Evolutionary conservation across 2,888 invertebrate genomes (phyloP).

Genomic region (Crematogaster levior): DNA sequence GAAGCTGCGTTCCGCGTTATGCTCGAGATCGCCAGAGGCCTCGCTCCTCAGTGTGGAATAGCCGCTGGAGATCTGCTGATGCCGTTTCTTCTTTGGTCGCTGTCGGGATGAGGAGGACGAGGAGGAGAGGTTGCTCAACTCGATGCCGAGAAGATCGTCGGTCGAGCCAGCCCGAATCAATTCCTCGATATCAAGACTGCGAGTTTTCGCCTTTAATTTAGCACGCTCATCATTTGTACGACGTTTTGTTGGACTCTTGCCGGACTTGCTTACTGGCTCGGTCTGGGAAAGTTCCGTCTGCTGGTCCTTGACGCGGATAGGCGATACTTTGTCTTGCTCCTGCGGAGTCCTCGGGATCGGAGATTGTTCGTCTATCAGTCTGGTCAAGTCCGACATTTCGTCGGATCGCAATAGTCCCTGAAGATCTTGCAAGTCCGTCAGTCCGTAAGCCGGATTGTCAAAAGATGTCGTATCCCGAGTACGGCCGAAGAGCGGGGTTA

Average conservation of each 20-base stretch:
- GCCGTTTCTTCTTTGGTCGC: constrained; percentile 78
- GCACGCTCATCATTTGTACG: constrained; percentile 53
- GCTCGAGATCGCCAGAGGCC: constrained; percentile 78
- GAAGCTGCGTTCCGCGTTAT: constrained; percentile 70
- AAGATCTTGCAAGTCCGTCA: constrained; percentile 80
- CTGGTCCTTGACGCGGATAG: constrained; percentile 55
- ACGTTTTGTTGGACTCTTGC: constrained; percentile 40
- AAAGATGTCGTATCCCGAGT: constrained; percentile 79
- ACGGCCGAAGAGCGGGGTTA: constrained; percentile 76
- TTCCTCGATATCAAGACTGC: constrained; percentile 76
- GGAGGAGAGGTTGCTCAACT: constrained; percentile 64
- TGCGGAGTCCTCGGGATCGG: constrained; percentile 61
- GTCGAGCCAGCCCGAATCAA: constrained; percentile 79
- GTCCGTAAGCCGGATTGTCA: constrained; percentile 84
- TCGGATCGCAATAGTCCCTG: constrained; percentile 81
- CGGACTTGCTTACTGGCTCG: constrained; percentile 24
- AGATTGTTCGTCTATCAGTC: constrained; percentile 81
- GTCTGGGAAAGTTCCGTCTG: constrained; percentile 9
- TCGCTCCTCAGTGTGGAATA: constrained; percentile 84
- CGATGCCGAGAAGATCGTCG: constrained; percentile 77
- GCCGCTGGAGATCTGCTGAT: constrained; percentile 82
- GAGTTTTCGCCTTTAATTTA: constrained; percentile 64
- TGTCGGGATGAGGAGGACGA: constrained; percentile 69
- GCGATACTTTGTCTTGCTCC: constrained; percentile 52
- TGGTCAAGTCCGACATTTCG: constrained; percentile 81